phyloP scores from a whole-genome alignment of 2,113 vertebrate genomes.

The Pampusana beccarii region DNA sequence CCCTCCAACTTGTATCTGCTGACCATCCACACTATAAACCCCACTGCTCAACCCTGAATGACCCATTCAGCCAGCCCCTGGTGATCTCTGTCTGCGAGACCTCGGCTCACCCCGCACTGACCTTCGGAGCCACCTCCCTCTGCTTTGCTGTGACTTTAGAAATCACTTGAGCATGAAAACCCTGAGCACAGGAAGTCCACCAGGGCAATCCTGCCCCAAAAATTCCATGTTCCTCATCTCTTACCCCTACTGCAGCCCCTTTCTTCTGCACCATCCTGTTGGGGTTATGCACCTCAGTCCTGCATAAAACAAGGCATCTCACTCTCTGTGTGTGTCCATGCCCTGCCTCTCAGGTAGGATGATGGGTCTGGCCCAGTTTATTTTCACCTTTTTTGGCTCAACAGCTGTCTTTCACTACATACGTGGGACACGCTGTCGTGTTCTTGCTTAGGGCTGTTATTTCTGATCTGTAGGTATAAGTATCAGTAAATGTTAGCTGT shows the following conservation, averaged over 20 bases:
- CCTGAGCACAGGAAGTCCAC: conserved; percentile 7
- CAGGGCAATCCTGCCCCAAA: neutral
- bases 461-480: neutral
- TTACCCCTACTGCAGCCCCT: neutral
- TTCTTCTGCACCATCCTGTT: neutral
- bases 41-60: neutral
- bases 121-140: conserved; percentile 7
- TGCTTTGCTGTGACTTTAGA: conserved; percentile 28
- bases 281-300: neutral
- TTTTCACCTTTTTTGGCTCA: neutral
- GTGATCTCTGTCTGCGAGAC: neutral
- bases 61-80: neutral
- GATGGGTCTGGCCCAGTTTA: neutral
- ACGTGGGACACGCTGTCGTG: neutral
- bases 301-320: neutral
- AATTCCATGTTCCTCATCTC: neutral
- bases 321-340: neutral
- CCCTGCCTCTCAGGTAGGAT: neutral
- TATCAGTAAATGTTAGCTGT: neutral
- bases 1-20: neutral
- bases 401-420: neutral
- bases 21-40: neutral
- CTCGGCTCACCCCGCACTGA: neutral
- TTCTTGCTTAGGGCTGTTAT: neutral
- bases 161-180: conserved; percentile 41